Conservation (phyloP, 2,113 vertebrate genomes). For the Meles meles region DNA sequence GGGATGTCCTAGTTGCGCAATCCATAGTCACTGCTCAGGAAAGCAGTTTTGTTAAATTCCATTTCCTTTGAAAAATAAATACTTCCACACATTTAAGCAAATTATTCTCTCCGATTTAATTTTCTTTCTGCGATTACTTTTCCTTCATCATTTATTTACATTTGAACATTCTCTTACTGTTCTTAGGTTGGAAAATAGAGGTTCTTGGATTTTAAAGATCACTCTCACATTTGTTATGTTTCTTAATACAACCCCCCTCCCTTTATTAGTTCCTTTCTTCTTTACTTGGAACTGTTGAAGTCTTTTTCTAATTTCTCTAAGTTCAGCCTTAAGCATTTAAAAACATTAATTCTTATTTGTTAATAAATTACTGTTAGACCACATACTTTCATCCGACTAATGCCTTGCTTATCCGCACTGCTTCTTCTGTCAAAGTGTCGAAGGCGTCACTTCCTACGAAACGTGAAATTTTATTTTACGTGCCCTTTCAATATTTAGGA, state of each 20-base stretch:
- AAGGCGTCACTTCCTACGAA: not conserved
- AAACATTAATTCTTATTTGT: not conserved
- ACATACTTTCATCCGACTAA: not conserved
- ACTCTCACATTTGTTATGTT: not conserved
- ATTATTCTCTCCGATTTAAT: not conserved
- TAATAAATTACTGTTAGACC: not conserved
- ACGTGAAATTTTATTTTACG: not conserved
- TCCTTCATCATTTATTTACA: not conserved
- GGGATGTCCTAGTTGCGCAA: not conserved
- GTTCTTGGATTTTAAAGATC: not conserved
- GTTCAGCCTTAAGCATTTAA: not conserved
- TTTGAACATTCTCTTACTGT: not conserved
- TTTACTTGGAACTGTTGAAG: not conserved
- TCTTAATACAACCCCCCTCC: not conserved
- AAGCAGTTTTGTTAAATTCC: not conserved
- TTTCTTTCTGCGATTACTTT: not conserved
- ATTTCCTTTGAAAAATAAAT: not conserved
- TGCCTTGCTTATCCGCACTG: not conserved
- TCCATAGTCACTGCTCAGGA: not conserved
- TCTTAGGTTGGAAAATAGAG: not conserved
- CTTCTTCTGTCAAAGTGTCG: not conserved
- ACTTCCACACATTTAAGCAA: not conserved
- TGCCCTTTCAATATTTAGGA: not conserved
- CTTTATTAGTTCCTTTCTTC: not conserved
- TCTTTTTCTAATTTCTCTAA: not conserved